Evolutionary conservation across 1,140 invertebrate genomes (phyloP).

Genomic region (Heliconius hermathena): DNA sequence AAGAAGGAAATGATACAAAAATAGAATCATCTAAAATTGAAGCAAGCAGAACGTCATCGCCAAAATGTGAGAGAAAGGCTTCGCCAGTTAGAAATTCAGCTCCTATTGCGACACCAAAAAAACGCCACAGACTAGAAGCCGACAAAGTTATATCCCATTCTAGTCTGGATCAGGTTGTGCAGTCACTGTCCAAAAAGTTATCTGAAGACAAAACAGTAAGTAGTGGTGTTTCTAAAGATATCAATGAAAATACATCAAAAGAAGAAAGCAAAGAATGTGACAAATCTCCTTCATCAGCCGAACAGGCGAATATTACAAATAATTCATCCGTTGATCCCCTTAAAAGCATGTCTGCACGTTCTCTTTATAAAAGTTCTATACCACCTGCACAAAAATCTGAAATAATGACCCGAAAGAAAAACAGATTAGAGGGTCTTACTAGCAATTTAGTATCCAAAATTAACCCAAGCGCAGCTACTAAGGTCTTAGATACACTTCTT

Average conservation of each 20-base stretch:
- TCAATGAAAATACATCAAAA: conserved; percentile 57
- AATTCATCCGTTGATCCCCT: conserved; percentile 64
- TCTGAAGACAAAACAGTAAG: conserved; percentile 67
- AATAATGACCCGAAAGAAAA: conserved; percentile 83
- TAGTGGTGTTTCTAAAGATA: conserved; percentile 52
- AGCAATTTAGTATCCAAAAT: conserved; percentile 82
- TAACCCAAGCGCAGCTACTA: conserved; percentile 78
- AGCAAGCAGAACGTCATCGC: conserved; percentile 57
- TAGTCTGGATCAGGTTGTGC: conserved; percentile 76
- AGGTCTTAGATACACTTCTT: conserved; percentile 78
- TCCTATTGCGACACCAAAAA: conserved; percentile 82
- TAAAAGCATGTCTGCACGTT: conserved; percentile 73
- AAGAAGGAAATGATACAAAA: conserved; percentile 65
- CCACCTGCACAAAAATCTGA: conserved; percentile 78
- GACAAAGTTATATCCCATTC: conserved; percentile 69
- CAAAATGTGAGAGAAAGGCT: conserved; percentile 70
- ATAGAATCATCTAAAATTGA: conserved; percentile 63
- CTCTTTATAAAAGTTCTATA: conserved; percentile 74
- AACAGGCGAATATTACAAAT: conserved; percentile 57
- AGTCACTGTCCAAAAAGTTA: conserved; percentile 78
- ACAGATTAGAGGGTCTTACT: conserved; percentile 82
- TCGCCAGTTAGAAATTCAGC: conserved; percentile 67
- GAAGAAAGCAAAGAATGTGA: conserved; percentile 56
- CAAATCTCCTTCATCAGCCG: conserved; percentile 44
- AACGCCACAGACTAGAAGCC: conserved; percentile 81